Percentiles rank a stretch among this genome's conserved stretches.
Conservation (phyloP, 2,797 vertebrate species). For the Morelia viridis region DNA sequence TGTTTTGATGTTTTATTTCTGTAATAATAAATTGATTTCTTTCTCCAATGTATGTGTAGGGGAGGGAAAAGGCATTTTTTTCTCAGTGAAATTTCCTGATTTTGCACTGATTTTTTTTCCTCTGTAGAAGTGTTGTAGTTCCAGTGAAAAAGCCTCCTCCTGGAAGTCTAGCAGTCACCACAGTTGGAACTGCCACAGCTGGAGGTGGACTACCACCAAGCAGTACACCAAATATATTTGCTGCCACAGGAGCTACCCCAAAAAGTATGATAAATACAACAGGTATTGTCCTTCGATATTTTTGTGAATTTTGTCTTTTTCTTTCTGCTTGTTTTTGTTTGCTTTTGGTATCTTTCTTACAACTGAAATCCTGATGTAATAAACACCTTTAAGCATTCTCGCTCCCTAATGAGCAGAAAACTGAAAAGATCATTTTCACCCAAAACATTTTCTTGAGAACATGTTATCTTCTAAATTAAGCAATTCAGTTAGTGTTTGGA, state of each 20-base stretch:
- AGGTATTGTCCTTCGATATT: slow-evolving; percentile 85
- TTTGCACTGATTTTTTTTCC: slow-evolving; percentile 13
- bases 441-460: slow-evolving; percentile 18
- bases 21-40: neutral
- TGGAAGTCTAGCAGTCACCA: slow-evolving; percentile 85
- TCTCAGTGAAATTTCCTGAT: neutral
- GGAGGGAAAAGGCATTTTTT: neutral
- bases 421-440: neutral
- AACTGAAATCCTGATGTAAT: slow-evolving; percentile 29
- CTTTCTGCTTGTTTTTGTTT: slow-evolving; percentile 37
- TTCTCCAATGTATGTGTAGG: neutral
- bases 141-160: slow-evolving; percentile 91
- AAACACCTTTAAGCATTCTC: slow-evolving; percentile 29
- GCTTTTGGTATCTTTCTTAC: slow-evolving; percentile 31
- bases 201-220: slow-evolving; percentile 80
- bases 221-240: slow-evolving; percentile 90
- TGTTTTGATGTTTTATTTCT: neutral
- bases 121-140: slow-evolving; percentile 90
- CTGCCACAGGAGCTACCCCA: slow-evolving; percentile 86
- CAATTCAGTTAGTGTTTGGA: neutral
- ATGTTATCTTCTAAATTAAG: neutral
- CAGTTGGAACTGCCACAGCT: slow-evolving; percentile 81
- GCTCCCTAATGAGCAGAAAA: neutral
- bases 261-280: slow-evolving; percentile 99
- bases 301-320: slow-evolving; percentile 71